Percentiles rank a stretch among this genome's conserved stretches.
Evolutionary conservation across 2,113 vertebrate species (phyloP).

Genomic region (Cephalopterus ornatus): DNA sequence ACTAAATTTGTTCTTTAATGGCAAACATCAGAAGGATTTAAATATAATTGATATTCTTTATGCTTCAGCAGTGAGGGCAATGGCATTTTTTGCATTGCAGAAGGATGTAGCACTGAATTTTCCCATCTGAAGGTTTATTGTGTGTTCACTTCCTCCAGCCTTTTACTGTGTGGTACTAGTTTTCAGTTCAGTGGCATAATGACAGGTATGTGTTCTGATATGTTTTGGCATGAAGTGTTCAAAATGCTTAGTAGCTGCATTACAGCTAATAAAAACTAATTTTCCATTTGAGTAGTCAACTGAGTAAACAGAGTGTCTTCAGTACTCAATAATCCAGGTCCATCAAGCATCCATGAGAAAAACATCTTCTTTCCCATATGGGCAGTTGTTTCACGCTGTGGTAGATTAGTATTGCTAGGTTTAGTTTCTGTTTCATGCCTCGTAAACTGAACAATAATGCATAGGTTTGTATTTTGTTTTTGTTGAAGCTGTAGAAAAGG

Average conservation of each 20-base stretch:
- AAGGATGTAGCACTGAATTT: neutral
- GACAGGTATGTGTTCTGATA: slow-evolving; percentile 14
- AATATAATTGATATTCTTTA: neutral
- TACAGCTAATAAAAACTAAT: slow-evolving; percentile 38
- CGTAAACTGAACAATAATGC: neutral
- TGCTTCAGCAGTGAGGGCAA: neutral
- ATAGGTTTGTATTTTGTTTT: neutral
- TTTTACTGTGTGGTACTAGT: neutral
- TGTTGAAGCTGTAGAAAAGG: neutral
- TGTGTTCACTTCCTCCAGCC: neutral
- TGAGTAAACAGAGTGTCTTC: slow-evolving; percentile 27
- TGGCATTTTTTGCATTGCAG: neutral
- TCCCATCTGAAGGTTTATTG: neutral
- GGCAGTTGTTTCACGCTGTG: neutral
- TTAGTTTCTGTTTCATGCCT: neutral
- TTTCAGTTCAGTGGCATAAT: neutral
- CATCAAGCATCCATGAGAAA: neutral
- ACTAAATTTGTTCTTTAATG: neutral
- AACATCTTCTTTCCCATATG: neutral
- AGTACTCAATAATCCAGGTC: neutral
- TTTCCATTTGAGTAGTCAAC: slow-evolving; percentile 32
- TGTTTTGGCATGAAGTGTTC: slow-evolving; percentile 20
- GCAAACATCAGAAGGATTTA: neutral
- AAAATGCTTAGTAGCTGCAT: neutral
- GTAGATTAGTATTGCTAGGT: neutral